A percentile compares a stretch with the other conserved stretches of the same genome.
Conservation (phyloP, 1,140 invertebrate species). For the Grapholita molesta region DNA sequence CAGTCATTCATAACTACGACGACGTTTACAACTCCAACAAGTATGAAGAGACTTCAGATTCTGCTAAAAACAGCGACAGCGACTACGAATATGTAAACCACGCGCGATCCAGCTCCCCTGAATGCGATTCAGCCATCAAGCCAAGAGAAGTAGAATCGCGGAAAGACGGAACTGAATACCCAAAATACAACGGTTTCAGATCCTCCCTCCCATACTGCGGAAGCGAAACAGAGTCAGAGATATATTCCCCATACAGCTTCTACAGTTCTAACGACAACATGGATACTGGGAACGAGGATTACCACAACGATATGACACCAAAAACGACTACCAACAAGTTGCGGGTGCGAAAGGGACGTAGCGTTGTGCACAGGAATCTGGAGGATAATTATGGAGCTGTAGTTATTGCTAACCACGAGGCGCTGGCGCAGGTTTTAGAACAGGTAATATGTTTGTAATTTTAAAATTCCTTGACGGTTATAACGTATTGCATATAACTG, state of each 20-base stretch:
- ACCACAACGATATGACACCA: conserved; percentile 63
- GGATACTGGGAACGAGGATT: conserved; percentile 69
- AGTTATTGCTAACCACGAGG: conserved; percentile 92
- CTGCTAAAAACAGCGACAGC: conserved; percentile 78
- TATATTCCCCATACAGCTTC: conserved; percentile 88
- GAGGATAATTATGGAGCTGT: conserved; percentile 94
- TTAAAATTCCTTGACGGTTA: background rate
- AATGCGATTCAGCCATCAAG: conserved; percentile 79
- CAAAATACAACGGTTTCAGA: conserved; percentile 65
- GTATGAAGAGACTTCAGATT: conserved; percentile 68
- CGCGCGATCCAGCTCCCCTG: conserved; percentile 80
- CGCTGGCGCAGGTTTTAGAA: conserved; percentile 89
- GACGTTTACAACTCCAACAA: conserved; percentile 72
- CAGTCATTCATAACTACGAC: conserved; percentile 71
- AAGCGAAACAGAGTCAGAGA: conserved; percentile 89
- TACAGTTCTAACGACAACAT: conserved; percentile 79
- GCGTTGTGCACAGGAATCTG: conserved; percentile 88
- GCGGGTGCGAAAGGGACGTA: conserved; percentile 85
- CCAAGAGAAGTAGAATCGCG: conserved; percentile 47
- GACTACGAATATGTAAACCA: conserved; percentile 82
- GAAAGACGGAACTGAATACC: conserved; percentile 48
- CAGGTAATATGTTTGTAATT: conserved; percentile 78
- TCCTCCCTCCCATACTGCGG: conserved; percentile 87
- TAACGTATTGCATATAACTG: background rate
- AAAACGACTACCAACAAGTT: conserved; percentile 80